A percentile compares a stretch with the other conserved stretches of the same genome.
These are phyloP conservation scores for Prionailurus viverrinus DNA, from an alignment of 2,113 vertebrate genomes.

Conservation along the genomic window DNA sequence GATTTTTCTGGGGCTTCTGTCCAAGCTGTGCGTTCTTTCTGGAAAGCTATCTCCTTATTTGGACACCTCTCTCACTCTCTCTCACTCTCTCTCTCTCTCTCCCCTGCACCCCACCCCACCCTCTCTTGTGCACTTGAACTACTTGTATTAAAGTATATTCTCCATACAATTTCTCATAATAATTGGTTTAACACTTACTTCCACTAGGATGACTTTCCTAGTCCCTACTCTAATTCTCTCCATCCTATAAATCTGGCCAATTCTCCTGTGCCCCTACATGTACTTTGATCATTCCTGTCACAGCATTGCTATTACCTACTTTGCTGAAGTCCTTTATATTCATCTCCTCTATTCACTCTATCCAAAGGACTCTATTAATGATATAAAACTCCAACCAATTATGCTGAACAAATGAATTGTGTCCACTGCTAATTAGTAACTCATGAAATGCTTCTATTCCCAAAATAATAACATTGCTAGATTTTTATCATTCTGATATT, in stretches of 20 bases:
- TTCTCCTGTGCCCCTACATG: neutral
- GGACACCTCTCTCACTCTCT: neutral
- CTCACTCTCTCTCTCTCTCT: too few relatives aligned
- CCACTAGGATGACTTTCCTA: neutral
- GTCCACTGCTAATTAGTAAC: neutral
- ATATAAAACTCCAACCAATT: neutral
- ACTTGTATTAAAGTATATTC: neutral
- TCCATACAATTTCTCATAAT: neutral
- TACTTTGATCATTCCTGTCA: neutral
- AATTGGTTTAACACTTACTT: neutral
- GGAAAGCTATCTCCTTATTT: neutral
- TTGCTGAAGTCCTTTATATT: neutral
- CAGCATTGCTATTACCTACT: neutral
- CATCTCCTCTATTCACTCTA: neutral
- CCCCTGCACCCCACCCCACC: too few relatives aligned
- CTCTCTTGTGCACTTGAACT: too few relatives aligned
- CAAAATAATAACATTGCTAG: neutral
- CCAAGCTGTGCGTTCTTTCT: neutral
- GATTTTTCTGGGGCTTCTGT: neutral
- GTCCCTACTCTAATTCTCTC: neutral
- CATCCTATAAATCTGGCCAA: neutral
- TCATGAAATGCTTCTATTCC: neutral
- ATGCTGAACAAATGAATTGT: neutral
- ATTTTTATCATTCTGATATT: neutral
- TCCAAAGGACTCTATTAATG: neutral